phyloP scores from a whole-genome alignment of 1,140 invertebrate genomes.

The honey bee (Apis mellifera) region DNA sequence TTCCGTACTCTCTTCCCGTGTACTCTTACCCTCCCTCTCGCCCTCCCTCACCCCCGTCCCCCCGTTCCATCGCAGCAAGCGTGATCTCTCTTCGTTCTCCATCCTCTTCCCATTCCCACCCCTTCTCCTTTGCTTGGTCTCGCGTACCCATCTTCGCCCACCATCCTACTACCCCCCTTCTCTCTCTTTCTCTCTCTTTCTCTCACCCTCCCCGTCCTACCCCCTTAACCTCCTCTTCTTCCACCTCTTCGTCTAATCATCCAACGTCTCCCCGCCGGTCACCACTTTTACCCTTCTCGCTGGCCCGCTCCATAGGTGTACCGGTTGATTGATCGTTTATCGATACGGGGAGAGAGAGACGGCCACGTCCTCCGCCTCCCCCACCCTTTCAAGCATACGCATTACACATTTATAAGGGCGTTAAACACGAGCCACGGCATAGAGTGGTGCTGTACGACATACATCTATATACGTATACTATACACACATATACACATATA shows the following conservation, averaged over 20 bases:
- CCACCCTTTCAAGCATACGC: slow-evolving; percentile 60
- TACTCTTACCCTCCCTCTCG: slow-evolving; percentile 18
- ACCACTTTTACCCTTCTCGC: slow-evolving; percentile 58
- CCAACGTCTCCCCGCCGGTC: slow-evolving; percentile 48
- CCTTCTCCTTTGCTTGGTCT: slow-evolving; percentile 57
- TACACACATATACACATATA: slow-evolving; percentile 2
- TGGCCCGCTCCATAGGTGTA: slow-evolving; percentile 70
- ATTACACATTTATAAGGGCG: slow-evolving; percentile 76
- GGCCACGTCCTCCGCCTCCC: slow-evolving; percentile 51
- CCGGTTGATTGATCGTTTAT: slow-evolving; percentile 78
- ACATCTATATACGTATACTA: background rate
- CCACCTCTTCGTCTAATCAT: slow-evolving; percentile 60
- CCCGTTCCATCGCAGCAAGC: slow-evolving; percentile 54
- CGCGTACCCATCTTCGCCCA: slow-evolving; percentile 70
- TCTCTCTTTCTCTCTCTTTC: slow-evolving; percentile 57
- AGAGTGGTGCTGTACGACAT: slow-evolving; percentile 59
- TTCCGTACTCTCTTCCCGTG: slow-evolving; percentile 50
- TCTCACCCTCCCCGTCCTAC: slow-evolving; percentile 50
- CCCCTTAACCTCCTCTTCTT: slow-evolving; percentile 51
- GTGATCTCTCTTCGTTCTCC: slow-evolving; percentile 22
- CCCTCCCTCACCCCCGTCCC: background rate
- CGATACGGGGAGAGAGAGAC: slow-evolving; percentile 70
- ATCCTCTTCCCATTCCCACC: slow-evolving; percentile 55
- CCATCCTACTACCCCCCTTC: slow-evolving; percentile 53
- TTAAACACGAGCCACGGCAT: slow-evolving; percentile 70